Evolutionary conservation across 2,113 vertebrate genomes (phyloP).

Genomic region (Herpetotheres cachinnans): DNA sequence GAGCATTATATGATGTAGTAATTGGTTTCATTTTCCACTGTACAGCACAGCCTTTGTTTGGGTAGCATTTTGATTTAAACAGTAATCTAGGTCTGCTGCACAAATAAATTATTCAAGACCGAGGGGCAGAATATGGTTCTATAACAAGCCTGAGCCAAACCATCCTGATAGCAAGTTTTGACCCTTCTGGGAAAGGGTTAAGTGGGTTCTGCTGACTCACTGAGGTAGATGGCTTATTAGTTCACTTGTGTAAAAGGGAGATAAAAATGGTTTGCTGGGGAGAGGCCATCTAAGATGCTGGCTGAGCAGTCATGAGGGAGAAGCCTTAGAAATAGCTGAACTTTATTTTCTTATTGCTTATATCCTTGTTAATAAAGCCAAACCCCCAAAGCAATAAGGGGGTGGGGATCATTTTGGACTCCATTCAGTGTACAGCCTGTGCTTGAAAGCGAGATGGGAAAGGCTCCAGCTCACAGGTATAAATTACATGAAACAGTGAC

Average conservation of each 20-base stretch:
- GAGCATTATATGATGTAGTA: slow-evolving; percentile 15
- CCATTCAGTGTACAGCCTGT: not conserved
- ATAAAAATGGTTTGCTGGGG: slow-evolving; percentile 59
- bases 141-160: slow-evolving; percentile 40
- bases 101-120: slow-evolving; percentile 64
- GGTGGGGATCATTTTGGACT: slow-evolving; percentile 55
- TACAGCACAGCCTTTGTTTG: slow-evolving; percentile 59
- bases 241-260: slow-evolving; percentile 59
- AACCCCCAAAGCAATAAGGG: slow-evolving; percentile 65
- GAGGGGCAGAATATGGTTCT: slow-evolving; percentile 36
- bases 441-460: slow-evolving; percentile 54
- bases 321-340: slow-evolving; percentile 58
- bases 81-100: slow-evolving; percentile 40
- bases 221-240: slow-evolving; percentile 65
- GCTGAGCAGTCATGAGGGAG: slow-evolving; percentile 57
- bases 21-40: slow-evolving; percentile 61
- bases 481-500: slow-evolving; percentile 69
- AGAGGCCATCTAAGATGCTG: slow-evolving; percentile 54
- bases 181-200: slow-evolving; percentile 66
- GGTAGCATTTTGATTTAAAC: slow-evolving; percentile 67
- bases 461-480: slow-evolving; percentile 62
- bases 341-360: slow-evolving; percentile 68
- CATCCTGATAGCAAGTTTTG: slow-evolving; percentile 36
- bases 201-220: slow-evolving; percentile 70
- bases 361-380: slow-evolving; percentile 68